Evolutionary conservation across 2,888 invertebrate species (phyloP), one percentile per base, ranked within the genome.

Genomic region (Scrobipalpa costella): DNA sequence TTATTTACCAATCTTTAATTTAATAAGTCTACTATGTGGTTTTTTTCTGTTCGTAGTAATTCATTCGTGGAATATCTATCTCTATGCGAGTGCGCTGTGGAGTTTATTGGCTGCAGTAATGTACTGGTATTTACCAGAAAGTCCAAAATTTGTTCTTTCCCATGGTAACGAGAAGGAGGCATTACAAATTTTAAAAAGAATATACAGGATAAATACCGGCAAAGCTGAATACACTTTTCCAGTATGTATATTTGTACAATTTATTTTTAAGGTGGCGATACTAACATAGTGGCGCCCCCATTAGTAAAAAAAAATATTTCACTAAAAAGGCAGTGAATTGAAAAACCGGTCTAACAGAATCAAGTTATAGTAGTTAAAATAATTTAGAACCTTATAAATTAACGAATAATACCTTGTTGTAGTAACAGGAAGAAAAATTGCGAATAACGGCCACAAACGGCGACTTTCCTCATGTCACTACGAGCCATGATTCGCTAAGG

Each of bases 1-100:
- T 40, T 40, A n/a, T 2, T 40, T 13, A 0, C 13, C 11, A 1
- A 40, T 40, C 3, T 13, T n/a, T 40, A 8, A 17, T 50, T 50
- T 11, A 11, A 19, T 21, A 9, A 17, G 11, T 50, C 2, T 44
- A 15, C 6, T n/a, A 17, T 15, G 11, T 2, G 9, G 3, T n/a
- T 15, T 21, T 50, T 0, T 19, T 6, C 7, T 19, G 17, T 21
- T 50, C 21, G 3, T 19, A 86, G 85, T 74, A 62, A 61, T 84
- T 7, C 81, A 81, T 34, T 74, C 82, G 0, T 86, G 85, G 86
- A 85, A 85, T 64, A 71, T 86, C 49, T 86, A 81, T 64, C 67
- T 85, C 2, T 81, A 79, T 57, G 72, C 77, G 0, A 80, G 78
- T 66, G 79, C 82, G 0, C 66, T 79, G 13, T 83, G 81, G 73